Evolutionary conservation across 2,113 vertebrate genomes (phyloP).

Genomic region (Piprites chloris): DNA sequence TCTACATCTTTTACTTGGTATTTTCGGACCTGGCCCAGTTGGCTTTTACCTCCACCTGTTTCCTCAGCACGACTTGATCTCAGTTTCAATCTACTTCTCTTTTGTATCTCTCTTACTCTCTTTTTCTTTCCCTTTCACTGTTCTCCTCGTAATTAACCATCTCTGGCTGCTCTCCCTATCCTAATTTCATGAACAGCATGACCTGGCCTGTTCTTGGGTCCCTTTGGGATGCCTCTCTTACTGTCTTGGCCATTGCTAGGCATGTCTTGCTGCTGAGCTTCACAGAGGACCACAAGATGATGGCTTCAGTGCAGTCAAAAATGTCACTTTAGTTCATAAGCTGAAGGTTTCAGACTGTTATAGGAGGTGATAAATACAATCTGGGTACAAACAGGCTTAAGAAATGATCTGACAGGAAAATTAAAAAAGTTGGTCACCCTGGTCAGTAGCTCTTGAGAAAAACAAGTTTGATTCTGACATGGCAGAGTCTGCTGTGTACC

Average conservation of each 20-base stretch:
- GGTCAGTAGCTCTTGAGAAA: not conserved
- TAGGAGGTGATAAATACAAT: not conserved
- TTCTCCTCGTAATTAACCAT: not conserved
- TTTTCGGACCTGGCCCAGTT: not conserved
- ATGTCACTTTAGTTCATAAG: not conserved
- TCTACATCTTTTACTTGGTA: not conserved
- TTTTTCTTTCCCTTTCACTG: not conserved
- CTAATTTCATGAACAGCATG: not conserved
- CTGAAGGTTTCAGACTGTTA: not conserved
- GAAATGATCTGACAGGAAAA: not conserved
- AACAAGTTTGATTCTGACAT: not conserved
- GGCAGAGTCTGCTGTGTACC: not conserved
- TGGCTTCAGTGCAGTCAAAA: not conserved
- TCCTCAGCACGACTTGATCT: not conserved
- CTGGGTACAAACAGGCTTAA: not conserved
- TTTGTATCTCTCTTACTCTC: not conserved
- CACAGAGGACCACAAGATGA: not conserved
- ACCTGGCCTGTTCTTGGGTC: not conserved
- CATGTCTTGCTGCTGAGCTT: not conserved
- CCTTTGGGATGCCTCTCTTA: not conserved
- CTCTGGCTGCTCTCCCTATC: not conserved
- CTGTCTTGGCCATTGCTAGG: not conserved
- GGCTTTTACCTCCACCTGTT: not conserved
- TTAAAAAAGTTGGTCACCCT: not conserved
- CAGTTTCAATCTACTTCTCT: not conserved